Evolutionary conservation across 2,797 vertebrate species (phyloP).

Genomic region (Melanotaenia boesemani): DNA sequence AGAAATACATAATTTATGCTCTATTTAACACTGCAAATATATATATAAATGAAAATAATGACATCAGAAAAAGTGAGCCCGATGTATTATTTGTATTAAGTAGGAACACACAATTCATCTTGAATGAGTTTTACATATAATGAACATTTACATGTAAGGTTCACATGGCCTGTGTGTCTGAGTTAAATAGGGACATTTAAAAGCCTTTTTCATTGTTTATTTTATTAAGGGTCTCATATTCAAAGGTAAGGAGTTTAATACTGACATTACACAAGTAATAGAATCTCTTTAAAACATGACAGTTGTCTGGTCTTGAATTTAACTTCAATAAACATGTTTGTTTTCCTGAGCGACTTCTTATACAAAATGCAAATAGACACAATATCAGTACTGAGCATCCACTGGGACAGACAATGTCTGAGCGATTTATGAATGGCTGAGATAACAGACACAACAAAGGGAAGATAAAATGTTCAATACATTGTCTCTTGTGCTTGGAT

Average conservation of each 20-base stretch:
- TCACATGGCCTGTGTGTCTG: too few relatives aligned
- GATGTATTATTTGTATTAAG: too few relatives aligned
- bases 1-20: not conserved
- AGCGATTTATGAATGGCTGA: constrained; percentile 63
- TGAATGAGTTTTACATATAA: too few relatives aligned
- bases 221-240: constrained; percentile 25
- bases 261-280: constrained; percentile 9
- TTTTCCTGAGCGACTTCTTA: constrained; percentile 41
- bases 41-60: too few relatives aligned
- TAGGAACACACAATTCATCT: too few relatives aligned
- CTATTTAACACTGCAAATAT: not conserved
- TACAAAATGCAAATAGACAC: constrained; percentile 62
- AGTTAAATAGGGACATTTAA: not conserved
- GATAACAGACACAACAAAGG: constrained; percentile 64
- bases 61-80: too few relatives aligned
- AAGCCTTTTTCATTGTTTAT: constrained; percentile 7
- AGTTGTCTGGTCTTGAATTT: constrained; percentile 14
- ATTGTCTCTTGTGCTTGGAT: constrained; percentile 54
- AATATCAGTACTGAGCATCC: constrained; percentile 46
- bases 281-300: constrained; percentile 14
- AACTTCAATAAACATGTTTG: constrained; percentile 39
- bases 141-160: not conserved
- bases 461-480: constrained; percentile 63
- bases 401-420: constrained; percentile 37
- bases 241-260: constrained; percentile 1